These are phyloP conservation scores for Busseola fusca DNA, from an alignment of 2,888 invertebrate species.

Conservation along the genomic window DNA sequence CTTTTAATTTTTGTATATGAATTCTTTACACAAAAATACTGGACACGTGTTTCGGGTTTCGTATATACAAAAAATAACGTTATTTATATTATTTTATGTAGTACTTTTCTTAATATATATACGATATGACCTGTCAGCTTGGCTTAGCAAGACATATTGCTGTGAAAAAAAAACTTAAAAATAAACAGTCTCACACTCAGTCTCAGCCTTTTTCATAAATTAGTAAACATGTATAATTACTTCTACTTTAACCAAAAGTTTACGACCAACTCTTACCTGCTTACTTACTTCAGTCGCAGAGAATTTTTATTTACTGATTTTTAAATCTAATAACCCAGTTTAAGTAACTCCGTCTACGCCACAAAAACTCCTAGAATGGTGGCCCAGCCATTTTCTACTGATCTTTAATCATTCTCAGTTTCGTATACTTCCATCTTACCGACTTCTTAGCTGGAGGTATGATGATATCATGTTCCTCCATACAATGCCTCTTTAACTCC, in stretches of 20 bases:
- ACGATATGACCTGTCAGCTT: neutral
- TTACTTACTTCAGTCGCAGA: neutral
- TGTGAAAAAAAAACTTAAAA: slow-evolving; percentile 1
- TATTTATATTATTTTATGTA: neutral
- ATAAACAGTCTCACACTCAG: neutral
- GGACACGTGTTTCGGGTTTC: no score
- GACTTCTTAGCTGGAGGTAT: slow-evolving; percentile 77
- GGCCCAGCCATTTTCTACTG: slow-evolving; percentile 34
- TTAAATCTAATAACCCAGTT: neutral
- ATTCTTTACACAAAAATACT: no score
- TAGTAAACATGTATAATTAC: neutral
- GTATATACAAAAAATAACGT: no score
- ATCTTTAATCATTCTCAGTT: slow-evolving; percentile 41
- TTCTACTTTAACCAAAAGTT: neutral
- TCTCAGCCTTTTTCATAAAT: slow-evolving; percentile 12
- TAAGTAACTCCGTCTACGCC: neutral
- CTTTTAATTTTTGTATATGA: no score
- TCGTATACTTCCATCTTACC: slow-evolving; percentile 62
- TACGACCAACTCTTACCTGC: neutral
- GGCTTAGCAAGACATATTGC: neutral
- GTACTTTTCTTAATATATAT: neutral
- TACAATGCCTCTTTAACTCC: slow-evolving; percentile 80
- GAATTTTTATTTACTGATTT: neutral
- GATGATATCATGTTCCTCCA: slow-evolving; percentile 69
- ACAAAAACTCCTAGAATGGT: neutral